Evolutionary conservation across 2,888 invertebrate species (phyloP).

Genomic region (Nesidiocoris tenuis): DNA sequence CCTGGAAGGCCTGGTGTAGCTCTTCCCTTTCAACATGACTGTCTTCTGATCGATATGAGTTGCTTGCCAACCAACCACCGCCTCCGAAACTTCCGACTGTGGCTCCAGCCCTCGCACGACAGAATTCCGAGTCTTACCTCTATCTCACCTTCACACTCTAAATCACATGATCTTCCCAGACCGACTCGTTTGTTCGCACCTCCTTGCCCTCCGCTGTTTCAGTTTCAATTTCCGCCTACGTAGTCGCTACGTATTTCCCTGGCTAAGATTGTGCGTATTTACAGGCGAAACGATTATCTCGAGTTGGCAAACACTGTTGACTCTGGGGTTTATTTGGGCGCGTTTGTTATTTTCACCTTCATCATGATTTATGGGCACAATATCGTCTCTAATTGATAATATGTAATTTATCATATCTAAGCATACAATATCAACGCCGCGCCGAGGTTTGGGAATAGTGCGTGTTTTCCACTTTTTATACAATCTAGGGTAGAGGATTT

Average conservation of each 20-base stretch:
- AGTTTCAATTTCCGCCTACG: neutral
- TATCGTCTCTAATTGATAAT: no score
- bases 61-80: neutral
- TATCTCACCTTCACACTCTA: constrained; percentile 18
- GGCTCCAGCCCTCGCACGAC: neutral
- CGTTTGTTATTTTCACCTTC: no score
- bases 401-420: no score
- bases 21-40: neutral
- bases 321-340: no score
- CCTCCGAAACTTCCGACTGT: neutral
- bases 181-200: neutral
- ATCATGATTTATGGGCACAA: no score
- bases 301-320: neutral
- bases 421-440: no score
- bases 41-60: neutral
- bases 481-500: no score
- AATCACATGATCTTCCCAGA: constrained; percentile 3
- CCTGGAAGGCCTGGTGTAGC: neutral
- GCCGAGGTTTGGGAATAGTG: no score
- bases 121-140: neutral
- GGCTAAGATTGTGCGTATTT: neutral
- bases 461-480: no score
- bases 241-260: neutral
- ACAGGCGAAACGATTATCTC: neutral
- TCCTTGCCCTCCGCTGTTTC: neutral